Conservation (phyloP, 2,797 vertebrate species). For the Spinus olivaceus region DNA sequence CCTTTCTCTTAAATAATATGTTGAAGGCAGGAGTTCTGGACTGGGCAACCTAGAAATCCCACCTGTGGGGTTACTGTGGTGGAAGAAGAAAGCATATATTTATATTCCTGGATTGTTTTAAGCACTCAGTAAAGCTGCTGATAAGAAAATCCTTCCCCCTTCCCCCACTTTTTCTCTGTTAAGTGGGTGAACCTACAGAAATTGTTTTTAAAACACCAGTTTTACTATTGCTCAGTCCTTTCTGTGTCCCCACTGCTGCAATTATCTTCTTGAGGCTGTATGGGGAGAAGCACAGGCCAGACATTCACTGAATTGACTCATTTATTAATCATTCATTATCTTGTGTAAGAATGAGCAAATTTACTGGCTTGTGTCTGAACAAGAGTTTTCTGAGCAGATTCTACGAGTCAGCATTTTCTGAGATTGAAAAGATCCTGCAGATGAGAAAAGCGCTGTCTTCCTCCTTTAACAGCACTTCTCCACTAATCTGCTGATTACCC, state of each 20-base stretch:
- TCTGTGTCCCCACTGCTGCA: background rate
- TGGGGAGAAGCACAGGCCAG: background rate
- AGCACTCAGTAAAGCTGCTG: background rate
- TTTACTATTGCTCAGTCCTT: background rate
- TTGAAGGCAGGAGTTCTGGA: background rate
- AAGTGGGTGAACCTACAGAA: background rate
- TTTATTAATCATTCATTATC: conserved; percentile 53
- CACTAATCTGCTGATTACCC: background rate
- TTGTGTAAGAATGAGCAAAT: conserved; percentile 17
- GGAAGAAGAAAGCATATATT: background rate
- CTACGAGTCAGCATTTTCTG: conserved; percentile 18
- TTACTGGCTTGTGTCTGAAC: conserved; percentile 23
- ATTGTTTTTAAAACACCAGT: background rate
- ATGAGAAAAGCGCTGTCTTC: background rate
- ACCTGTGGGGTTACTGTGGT: background rate
- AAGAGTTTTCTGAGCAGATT: conserved; percentile 2
- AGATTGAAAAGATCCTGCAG: conserved; percentile 4
- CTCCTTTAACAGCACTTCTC: background rate
- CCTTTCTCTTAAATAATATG: background rate
- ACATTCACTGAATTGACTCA: background rate
- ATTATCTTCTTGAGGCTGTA: conserved; percentile 1
- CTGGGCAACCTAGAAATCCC: background rate
- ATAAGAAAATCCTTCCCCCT: background rate
- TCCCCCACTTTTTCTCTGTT: background rate
- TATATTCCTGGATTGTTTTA: background rate